phyloP scores from a whole-genome alignment of 2,797 vertebrate genomes.

The Tenualosa thibaudeaui region DNA sequence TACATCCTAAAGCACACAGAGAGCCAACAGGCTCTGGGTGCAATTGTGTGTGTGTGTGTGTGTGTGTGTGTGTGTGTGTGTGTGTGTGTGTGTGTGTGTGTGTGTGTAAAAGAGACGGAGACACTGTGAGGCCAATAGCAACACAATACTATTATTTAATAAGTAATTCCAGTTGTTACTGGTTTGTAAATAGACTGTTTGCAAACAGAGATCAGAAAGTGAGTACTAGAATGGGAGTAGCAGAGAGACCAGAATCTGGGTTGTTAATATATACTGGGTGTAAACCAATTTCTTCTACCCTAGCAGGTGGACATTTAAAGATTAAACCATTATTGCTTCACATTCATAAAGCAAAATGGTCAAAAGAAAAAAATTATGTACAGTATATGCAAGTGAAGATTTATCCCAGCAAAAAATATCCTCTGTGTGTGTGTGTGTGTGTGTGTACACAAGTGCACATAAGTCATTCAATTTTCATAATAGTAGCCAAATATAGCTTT shows the following conservation, averaged over 20 bases:
- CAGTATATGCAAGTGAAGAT: not conserved
- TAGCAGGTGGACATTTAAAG: conserved; percentile 1
- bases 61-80: conserved; percentile 15
- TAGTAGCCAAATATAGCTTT: not conserved
- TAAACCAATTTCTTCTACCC: not conserved
- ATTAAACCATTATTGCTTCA: not conserved
- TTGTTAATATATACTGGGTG: not conserved
- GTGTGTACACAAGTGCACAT: not conserved
- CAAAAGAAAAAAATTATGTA: not conserved
- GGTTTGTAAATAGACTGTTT: conserved; percentile 13
- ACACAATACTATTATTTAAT: conserved; percentile 15
- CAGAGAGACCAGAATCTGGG: conserved; percentile 1
- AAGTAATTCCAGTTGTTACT: conserved; percentile 21
- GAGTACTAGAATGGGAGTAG: not conserved
- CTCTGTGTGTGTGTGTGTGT: not conserved
- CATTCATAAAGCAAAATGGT: not conserved
- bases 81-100: not conserved
- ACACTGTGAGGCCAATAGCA: conserved; percentile 21
- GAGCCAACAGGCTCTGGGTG: not conserved
- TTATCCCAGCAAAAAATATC: not conserved
- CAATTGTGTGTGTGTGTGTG: not conserved
- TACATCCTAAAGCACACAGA: not conserved
- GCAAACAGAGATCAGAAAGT: not conserved
- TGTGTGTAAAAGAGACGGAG: not conserved
- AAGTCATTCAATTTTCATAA: not conserved